phyloP scores from a whole-genome alignment of 2,113 vertebrate species.

The Scolopax mira region DNA sequence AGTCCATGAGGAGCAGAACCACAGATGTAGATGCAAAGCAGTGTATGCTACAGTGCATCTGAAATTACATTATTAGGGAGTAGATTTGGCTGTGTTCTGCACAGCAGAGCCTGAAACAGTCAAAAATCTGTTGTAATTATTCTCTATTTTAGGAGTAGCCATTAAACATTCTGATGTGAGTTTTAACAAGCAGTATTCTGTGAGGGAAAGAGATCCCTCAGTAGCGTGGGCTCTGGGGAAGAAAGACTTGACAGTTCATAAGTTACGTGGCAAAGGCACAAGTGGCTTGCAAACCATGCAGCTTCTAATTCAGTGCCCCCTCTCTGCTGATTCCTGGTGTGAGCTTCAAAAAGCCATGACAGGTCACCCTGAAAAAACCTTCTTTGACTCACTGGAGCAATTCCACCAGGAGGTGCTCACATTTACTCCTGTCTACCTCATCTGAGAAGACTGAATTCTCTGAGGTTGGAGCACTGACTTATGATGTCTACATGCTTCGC shows the following conservation, averaged over 20 bases:
- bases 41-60: not conserved
- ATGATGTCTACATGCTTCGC: rapidly evolving
- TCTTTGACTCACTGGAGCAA: not conserved
- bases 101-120: constrained; percentile 41
- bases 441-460: not conserved
- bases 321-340: not conserved
- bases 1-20: not conserved
- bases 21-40: not conserved
- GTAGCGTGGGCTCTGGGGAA: not conserved
- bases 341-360: not conserved
- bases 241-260: not conserved
- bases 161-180: not conserved
- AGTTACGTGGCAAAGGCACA: not conserved
- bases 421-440: not conserved
- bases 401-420: not conserved
- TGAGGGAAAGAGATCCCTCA: not conserved
- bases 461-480: not conserved
- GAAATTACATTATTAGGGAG: not conserved
- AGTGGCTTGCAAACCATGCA: not conserved
- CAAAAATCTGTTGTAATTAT: not conserved
- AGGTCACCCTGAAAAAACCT: not conserved
- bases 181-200: not conserved
- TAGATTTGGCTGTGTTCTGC: not conserved
- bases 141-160: not conserved
- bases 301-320: not conserved